These are phyloP conservation scores for Phymanthus crucifer DNA, from an alignment of 92 coral and sea anemone species.

Conservation along the genomic window DNA sequence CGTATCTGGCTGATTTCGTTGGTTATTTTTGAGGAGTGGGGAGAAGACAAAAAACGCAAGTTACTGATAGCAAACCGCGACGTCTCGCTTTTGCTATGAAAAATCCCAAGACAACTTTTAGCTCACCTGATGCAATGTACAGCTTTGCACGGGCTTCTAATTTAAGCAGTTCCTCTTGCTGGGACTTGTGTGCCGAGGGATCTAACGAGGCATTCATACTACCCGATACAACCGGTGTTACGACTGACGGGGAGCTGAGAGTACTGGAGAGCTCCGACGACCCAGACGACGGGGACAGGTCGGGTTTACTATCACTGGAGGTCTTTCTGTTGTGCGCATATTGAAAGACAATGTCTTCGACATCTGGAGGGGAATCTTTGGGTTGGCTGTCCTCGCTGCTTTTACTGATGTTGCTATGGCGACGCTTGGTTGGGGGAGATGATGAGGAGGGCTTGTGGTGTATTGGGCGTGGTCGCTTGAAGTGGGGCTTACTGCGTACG, in stretches of 20 bases:
- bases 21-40: too few species aligned
- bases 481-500: constrained; percentile 72
- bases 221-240: constrained; percentile 35
- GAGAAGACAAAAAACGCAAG: too few species aligned
- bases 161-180: constrained; percentile 60
- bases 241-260: constrained; percentile 56
- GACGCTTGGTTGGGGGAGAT: constrained; percentile 73
- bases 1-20: too few species aligned
- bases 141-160: constrained; percentile 65
- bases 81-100: too few species aligned
- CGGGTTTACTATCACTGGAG: constrained; percentile 34
- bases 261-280: constrained; percentile 58
- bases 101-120: too few species aligned
- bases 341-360: constrained; percentile 96
- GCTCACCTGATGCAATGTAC: constrained; percentile 44
- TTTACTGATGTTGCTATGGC: constrained; percentile 44
- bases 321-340: constrained; percentile 71
- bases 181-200: constrained; percentile 44
- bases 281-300: constrained; percentile 52
- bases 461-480: constrained; percentile 83
- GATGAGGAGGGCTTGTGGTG: constrained; percentile 65
- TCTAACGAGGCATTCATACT: constrained; percentile 1
- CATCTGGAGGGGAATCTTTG: constrained; percentile 88
- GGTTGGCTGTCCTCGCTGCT: constrained; percentile 51
- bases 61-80: too few species aligned